These are phyloP conservation scores for Anabas testudineus DNA, from an alignment of 2,797 vertebrate species.

Conservation along the genomic window DNA sequence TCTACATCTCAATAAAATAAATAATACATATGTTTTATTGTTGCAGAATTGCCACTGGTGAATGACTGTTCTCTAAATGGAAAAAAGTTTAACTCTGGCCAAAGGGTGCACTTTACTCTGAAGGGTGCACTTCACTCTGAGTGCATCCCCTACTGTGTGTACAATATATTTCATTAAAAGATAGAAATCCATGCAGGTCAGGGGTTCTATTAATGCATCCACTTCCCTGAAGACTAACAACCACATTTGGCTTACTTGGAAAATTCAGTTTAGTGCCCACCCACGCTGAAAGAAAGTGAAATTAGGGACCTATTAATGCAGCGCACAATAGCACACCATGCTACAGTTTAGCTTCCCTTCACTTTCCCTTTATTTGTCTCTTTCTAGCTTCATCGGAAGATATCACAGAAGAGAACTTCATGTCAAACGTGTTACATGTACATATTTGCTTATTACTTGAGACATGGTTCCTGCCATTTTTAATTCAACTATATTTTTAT, in stretches of 20 bases:
- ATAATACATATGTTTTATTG: slow-evolving; percentile 23
- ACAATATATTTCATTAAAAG: slow-evolving; percentile 76
- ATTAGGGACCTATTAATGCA: slow-evolving; percentile 68
- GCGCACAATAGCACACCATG: slow-evolving; percentile 56
- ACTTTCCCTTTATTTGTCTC: slow-evolving; percentile 8
- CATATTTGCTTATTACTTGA: not conserved
- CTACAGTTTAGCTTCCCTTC: slow-evolving; percentile 40
- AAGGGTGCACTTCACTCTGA: slow-evolving; percentile 70
- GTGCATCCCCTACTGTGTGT: slow-evolving; percentile 73
- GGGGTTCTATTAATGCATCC: slow-evolving; percentile 72
- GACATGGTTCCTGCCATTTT: no score
- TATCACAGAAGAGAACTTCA: not conserved
- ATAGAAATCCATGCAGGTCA: slow-evolving; percentile 78
- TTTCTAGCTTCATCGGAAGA: slow-evolving; percentile 23
- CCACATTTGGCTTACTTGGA: slow-evolving; percentile 69
- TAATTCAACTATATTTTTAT: no score
- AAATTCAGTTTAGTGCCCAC: slow-evolving; percentile 73
- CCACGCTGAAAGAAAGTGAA: slow-evolving; percentile 70
- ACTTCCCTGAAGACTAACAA: slow-evolving; percentile 77
- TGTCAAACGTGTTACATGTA: not conserved
- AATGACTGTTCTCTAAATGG: slow-evolving; percentile 54
- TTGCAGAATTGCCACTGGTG: slow-evolving; percentile 37
- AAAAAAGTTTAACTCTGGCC: slow-evolving; percentile 54
- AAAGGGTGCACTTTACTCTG: slow-evolving; percentile 68
- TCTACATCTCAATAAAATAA: slow-evolving; percentile 23